These are phyloP conservation scores for Sceloporus undulatus DNA, from an alignment of 2,113 vertebrate genomes.

Conservation along the genomic window DNA sequence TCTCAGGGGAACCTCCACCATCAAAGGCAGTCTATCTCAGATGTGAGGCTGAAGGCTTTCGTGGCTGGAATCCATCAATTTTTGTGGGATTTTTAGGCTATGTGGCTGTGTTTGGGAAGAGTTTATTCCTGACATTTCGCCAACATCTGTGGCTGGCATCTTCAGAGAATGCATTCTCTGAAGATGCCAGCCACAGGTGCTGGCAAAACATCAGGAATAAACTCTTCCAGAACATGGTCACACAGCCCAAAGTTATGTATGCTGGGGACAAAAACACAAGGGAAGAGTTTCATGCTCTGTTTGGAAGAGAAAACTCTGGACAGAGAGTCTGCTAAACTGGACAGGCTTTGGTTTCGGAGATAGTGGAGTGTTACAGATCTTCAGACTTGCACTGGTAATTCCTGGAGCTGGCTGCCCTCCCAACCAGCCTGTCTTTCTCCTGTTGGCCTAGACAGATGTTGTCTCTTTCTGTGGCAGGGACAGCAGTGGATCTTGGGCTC, in stretches of 20 bases:
- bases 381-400: not conserved
- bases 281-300: too few species aligned
- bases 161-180: too few species aligned
- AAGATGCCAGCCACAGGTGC: too few species aligned
- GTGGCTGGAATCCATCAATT: too few species aligned
- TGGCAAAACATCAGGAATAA: too few species aligned
- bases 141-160: too few species aligned
- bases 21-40: not conserved
- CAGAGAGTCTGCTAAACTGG: not conserved
- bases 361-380: not conserved
- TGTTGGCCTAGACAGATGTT: not conserved
- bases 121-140: too few species aligned
- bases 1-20: not conserved
- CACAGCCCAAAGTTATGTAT: not conserved
- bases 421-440: not conserved
- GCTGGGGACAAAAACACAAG: not conserved
- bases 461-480: constrained; percentile 15
- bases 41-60: too few species aligned
- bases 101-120: not conserved
- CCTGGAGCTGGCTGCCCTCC: not conserved
- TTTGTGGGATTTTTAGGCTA: too few species aligned
- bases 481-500: not conserved
- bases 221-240: too few species aligned
- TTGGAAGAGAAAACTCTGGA: not conserved
- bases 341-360: not conserved